Base-by-base conservation (phyloP, 2,797 vertebrate genomes). In the Xenops minutus region DNA sequence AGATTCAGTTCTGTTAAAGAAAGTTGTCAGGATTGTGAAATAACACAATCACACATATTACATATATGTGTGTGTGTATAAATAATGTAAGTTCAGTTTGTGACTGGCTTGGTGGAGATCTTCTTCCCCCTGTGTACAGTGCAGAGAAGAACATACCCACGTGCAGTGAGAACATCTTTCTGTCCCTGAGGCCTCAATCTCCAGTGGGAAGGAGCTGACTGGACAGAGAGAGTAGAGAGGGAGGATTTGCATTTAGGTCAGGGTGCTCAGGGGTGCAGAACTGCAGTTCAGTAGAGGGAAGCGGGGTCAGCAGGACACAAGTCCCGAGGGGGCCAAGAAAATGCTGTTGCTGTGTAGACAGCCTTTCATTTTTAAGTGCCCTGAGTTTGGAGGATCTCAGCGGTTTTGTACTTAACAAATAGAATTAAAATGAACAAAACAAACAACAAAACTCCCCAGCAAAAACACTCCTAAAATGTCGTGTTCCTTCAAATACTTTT, bases 401-500 rank as follows among this genome's bases (percentile, higher is more conserved):
- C 17, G 10, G 49, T 78, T 88, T 62, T 43, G 2, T 52, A 19
- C 24, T 79, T 44, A 36, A 66, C 4, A 52, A 67, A 48, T 8
- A 39, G 30, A 64, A 59, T 49, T 30, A 19, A 72, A 66, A 67
- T 1, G 2, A n/a, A 22, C 12, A 23, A 34, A 46, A 5, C 16
- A 29, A 49, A 15, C 39, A 85, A 18, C 4, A 27, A 62, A 62
- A 37, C 29, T 8, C 0, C 12, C 17, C 30, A 14, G 41, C 11
- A 23, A 54, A 71, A 62, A 1, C 16, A 10, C n/a, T 71, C 21
- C 32, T 43, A 48, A 82, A 83, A 79, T 46, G 14, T 41, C 20
- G 8, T 0, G 0, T 67, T 49, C 24, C 2, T 41, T 89, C 36
- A 73, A 64, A 64, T 41, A 14, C 1, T 2, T 43, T 64, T 83